phyloP scores from a whole-genome alignment of 2,113 vertebrate genomes.

The Eulacestoma nigropectus region DNA sequence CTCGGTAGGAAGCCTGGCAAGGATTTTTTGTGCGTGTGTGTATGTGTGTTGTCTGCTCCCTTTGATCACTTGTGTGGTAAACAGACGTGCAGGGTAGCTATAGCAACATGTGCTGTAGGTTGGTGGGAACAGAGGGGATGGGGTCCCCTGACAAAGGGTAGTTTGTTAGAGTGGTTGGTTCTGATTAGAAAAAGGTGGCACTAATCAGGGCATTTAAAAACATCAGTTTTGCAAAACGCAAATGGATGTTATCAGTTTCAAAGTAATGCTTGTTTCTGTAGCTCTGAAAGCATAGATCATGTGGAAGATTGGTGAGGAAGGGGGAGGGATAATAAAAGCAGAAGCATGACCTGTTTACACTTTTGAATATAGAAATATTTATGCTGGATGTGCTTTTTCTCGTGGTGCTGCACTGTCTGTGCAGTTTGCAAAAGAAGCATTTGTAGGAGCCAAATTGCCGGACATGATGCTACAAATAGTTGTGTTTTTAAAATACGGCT shows the following conservation, averaged over 20 bases:
- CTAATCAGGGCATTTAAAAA: slow-evolving; percentile 52
- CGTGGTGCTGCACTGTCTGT: background rate
- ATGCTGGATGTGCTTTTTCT: background rate
- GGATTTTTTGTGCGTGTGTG: slow-evolving; percentile 42
- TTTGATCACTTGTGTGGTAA: slow-evolving; percentile 87
- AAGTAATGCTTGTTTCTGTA: slow-evolving; percentile 23
- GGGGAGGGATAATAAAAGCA: slow-evolving; percentile 6
- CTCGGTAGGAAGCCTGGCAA: slow-evolving; percentile 73
- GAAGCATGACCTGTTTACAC: background rate
- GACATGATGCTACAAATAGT: background rate
- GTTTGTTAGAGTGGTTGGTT: slow-evolving; percentile 75
- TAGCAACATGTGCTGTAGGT: slow-evolving; percentile 76
- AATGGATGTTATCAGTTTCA: slow-evolving; percentile 41
- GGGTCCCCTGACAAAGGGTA: slow-evolving; percentile 75
- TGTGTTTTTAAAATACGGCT: background rate
- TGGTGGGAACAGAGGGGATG: slow-evolving; percentile 67
- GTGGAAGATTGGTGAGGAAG: background rate
- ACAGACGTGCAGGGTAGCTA: slow-evolving; percentile 80
- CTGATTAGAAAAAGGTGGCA: slow-evolving; percentile 74
- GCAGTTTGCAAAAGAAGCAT: background rate
- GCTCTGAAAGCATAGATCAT: background rate
- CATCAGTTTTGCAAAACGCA: slow-evolving; percentile 18
- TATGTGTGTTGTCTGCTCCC: slow-evolving; percentile 67
- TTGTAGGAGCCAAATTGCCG: background rate
- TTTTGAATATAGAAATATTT: background rate